Base-by-base conservation (phyloP, 2,797 vertebrate species). In the Haliaeetus vocifer region DNA sequence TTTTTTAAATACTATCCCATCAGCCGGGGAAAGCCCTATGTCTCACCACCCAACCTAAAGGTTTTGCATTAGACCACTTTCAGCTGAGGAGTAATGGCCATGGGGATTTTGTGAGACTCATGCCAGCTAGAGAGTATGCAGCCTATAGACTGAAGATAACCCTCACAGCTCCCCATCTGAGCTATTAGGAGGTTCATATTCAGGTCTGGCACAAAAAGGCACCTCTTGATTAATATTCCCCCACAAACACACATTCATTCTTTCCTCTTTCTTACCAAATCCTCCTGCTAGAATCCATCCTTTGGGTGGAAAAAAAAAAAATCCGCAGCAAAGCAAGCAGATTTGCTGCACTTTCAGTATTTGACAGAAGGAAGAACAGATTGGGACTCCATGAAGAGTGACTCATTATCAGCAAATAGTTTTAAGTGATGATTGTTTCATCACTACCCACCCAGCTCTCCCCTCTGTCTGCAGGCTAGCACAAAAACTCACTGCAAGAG, bases 391-490 rank as follows among this genome's bases (percentile, higher is more conserved):
- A 42, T 83, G 91, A 95, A 92, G 94, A 96, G 92, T 96, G 96
- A 96, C 89, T 97, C 95, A 97, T 96, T 96, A 96, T 96, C 94
- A 97, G 92, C 96, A 97, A 97, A 97, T 96, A 95, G 92, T 97
- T 97, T 93, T 94, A 96, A 96, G 93, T 96, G 96, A 91, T 95
- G 95, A 95, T 81, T 87, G 93, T 92, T 95, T 95, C 96, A 95
- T 94, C 96, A 95, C 93, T 92, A 95, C 96, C 95, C 96, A 95
- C 95, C 94, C 93, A 91, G 90, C 86, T 91, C 92, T 93, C 65
- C 95, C 65, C 87, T 92, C 92, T 25, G 68, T 95, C 90, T 96
- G 66, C 79, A 84, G 86, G 84, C 92, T 96, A 58, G 58, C 40
- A 1, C 80, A 70, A 92, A 95, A 94, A 77, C 75, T 85, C 80